Base-by-base conservation (phyloP, 2,113 vertebrate species). In the Ammodytes dubius region DNA sequence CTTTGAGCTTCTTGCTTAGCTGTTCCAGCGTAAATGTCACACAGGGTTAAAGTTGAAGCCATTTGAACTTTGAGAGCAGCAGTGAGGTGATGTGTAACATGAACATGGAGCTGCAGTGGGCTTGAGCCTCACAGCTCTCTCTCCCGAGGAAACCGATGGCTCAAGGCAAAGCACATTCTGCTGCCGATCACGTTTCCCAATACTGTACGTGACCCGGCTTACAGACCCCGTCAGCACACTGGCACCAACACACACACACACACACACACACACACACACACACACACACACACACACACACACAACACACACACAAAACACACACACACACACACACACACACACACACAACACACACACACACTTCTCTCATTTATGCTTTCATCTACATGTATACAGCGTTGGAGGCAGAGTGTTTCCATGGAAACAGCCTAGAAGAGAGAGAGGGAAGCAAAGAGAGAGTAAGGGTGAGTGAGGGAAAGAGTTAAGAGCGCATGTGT, bases 391-490 rank as follows among this genome's bases (percentile, higher is more conserved):
- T 91, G 68, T 70, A 61, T 82, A 75, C 82, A 63, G 52, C 84
- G 52, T 84, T 88, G 76, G 90, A 91, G 88, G 84, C 81, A 87
- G 71, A 86, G 69, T 64, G 91, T 95, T 93, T 65, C 93, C 90
- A 94, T 95, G 89, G 94, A 91, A 94, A 95, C 94, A 91, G 85
- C 80, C 87, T 83, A 73, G 82, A 74, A 61, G 74, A 70, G 49
- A 73, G 63, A 58, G 42, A 47, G 46, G n/a, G 27, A 43, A 74
- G 68, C 39, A 5, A 58, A 71, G 76, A 75, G 74, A 43, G 76
- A 81, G 76, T 64, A 65, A 78, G 65, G n/a, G 60, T 60, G 69
- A 79, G 76, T 47, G 57, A 70, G 69, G 42, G 78, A 84, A 87
- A 75, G 72, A 74, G 82, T 88, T 72, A 77, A 81, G 60, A 49